A percentile compares a stretch with the other conserved stretches of the same genome.
phyloP scores from a whole-genome alignment of 2,113 vertebrate species.

The Chloebia gouldiae region DNA sequence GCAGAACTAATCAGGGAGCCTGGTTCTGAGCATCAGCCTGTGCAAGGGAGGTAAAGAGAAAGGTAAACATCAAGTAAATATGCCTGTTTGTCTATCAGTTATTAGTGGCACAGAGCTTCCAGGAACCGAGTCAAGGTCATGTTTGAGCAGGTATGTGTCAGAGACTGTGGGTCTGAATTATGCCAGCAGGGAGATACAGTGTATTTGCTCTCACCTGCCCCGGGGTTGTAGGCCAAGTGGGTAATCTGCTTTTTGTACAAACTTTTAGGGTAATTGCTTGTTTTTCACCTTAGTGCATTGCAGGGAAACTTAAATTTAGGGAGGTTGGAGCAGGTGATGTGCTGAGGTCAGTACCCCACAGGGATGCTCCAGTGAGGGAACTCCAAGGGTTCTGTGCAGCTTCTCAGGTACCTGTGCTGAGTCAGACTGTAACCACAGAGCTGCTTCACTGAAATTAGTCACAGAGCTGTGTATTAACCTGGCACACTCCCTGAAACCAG shows the following conservation, averaged over 20 bases:
- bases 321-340: not conserved
- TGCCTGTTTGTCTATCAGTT: not conserved
- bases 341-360: not conserved
- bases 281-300: not conserved
- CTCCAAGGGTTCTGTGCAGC: not conserved
- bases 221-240: rapidly evolving
- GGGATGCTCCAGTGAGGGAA: rapidly evolving
- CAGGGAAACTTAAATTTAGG: not conserved
- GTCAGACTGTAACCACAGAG: not conserved
- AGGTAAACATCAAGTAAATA: constrained; percentile 36
- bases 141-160: constrained; percentile 39
- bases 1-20: not conserved
- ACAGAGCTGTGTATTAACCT: not conserved
- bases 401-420: not conserved
- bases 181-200: constrained; percentile 6
- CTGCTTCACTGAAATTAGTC: not conserved
- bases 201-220: not conserved
- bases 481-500: not conserved
- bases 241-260: not conserved
- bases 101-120: not conserved
- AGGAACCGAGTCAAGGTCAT: not conserved
- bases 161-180: not conserved
- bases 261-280: too few relatives aligned
- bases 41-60: not conserved
- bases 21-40: not conserved